Evolutionary conservation across 2,888 invertebrate genomes (phyloP), one percentile per base, ranked within the genome.

Genomic region (Lepidocyrtinus sp.): DNA sequence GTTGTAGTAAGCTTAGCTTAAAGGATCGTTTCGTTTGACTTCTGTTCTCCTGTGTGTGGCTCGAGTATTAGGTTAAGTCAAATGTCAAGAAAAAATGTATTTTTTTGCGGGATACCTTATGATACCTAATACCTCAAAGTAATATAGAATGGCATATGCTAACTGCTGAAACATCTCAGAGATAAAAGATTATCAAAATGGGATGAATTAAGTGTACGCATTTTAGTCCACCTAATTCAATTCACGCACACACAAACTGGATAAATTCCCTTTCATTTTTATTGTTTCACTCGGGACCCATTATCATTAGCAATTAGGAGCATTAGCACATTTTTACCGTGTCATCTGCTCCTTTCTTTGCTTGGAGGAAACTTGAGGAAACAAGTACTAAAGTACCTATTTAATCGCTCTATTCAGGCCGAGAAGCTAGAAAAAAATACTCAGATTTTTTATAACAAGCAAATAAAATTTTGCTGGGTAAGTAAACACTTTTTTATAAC

Each of bases 281-380:
- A 7, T 36, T 36, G 12, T 36, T 36, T 2, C 55, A 55, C 22
- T 62, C 22, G 7, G 9, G 19, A n/a, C 7, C 22, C 62, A 21
- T 62, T 62, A 21, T 21, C 62, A 62, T 62, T 62, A 62, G 62
- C 62, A 2, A 7, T 15, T 62, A 62, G 21, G 2, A 22, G 62
- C 21, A 62, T 62, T 62, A 62, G 62, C 62, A 17, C 62, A 62
- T 62, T 62, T 62, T 55, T 55, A n/a, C n/a, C 55, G 55, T n/a
- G n/a, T 36, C 36, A 36, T 36, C 36, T 36, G 36, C 36, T 36
- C n/a, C n/a, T n/a, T n/a, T n/a, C n/a, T n/a, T n/a, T 36, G 36
- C 12, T 36, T 36, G 12, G 36, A 12, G 36, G 36, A 36, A 36
- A 7, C 36, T 36, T 36, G 9, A 24, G 27, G 21, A 2, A 27